Conservation (phyloP, 2,888 invertebrate species). For the Aleiodes leptofemur region DNA sequence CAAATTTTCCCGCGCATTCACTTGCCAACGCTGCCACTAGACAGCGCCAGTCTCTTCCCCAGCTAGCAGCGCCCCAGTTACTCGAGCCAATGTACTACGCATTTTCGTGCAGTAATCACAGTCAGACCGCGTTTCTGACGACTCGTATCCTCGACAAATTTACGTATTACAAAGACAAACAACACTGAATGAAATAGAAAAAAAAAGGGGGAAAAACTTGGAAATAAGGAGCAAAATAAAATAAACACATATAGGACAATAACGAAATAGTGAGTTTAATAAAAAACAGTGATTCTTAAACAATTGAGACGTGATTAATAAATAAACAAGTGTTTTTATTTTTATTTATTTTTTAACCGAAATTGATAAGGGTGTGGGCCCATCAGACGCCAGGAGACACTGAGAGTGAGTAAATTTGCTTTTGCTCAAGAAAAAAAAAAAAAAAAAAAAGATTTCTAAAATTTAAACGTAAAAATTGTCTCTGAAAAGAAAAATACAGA, state of each 20-base stretch:
- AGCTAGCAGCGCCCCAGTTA: slow-evolving; percentile 36
- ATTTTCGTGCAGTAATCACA: slow-evolving; percentile 65
- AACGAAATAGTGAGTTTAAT: slow-evolving; percentile 23
- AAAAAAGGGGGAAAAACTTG: background rate
- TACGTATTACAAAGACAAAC: slow-evolving; percentile 47
- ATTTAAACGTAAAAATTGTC: background rate
- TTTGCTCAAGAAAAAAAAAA: background rate
- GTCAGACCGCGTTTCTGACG: slow-evolving; percentile 64
- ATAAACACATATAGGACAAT: slow-evolving; percentile 25
- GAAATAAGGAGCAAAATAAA: slow-evolving; percentile 5
- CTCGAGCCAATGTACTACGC: slow-evolving; percentile 63
- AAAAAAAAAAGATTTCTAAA: background rate
- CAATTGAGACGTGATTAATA: background rate
- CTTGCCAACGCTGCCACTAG: background rate
- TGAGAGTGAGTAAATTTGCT: slow-evolving; percentile 60
- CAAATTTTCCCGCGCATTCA: background rate
- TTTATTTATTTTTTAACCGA: slow-evolving; percentile 1
- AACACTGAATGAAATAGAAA: slow-evolving; percentile 12
- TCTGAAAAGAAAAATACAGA: background rate
- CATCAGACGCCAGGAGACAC: slow-evolving; percentile 63
- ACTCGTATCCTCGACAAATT: slow-evolving; percentile 57
- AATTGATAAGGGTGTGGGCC: slow-evolving; percentile 64
- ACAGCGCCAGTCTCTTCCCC: background rate
- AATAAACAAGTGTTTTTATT: slow-evolving; percentile 20
- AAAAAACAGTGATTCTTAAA: slow-evolving; percentile 2